These are phyloP conservation scores for Acanthurus leucopareius DNA, from an alignment of 2,797 vertebrate species.

Conservation along the genomic window DNA sequence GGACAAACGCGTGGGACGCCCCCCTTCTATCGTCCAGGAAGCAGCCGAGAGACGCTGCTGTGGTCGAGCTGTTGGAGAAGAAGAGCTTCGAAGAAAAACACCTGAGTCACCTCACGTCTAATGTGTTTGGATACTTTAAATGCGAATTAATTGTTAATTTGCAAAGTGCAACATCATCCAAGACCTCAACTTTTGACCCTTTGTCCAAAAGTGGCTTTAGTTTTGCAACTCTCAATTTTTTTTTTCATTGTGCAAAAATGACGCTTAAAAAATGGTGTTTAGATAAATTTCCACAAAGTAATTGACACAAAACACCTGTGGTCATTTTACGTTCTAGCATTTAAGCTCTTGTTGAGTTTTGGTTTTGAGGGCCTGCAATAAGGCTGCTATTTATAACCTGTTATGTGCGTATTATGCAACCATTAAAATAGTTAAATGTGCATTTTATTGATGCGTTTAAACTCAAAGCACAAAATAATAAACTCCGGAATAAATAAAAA, in stretches of 20 bases:
- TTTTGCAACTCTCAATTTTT: neutral
- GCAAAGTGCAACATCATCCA: neutral
- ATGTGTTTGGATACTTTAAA: neutral
- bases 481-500: too few species aligned
- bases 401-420: neutral
- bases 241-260: neutral
- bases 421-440: neutral
- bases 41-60: neutral
- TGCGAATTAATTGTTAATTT: neutral
- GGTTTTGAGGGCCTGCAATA: neutral
- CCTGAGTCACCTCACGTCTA: neutral
- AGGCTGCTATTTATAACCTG: neutral
- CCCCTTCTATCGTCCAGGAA: constrained; percentile 11
- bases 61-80: too few species aligned
- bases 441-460: neutral
- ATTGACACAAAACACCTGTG: neutral
- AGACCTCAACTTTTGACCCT: neutral
- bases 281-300: neutral
- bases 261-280: neutral
- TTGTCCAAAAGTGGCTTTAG: neutral
- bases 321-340: neutral
- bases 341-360: neutral
- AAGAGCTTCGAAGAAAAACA: neutral
- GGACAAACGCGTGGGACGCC: constrained; percentile 25
- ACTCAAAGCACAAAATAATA: neutral